Base-by-base conservation (phyloP, 2,888 invertebrate species). In the Drosophila imparisetae region DNA sequence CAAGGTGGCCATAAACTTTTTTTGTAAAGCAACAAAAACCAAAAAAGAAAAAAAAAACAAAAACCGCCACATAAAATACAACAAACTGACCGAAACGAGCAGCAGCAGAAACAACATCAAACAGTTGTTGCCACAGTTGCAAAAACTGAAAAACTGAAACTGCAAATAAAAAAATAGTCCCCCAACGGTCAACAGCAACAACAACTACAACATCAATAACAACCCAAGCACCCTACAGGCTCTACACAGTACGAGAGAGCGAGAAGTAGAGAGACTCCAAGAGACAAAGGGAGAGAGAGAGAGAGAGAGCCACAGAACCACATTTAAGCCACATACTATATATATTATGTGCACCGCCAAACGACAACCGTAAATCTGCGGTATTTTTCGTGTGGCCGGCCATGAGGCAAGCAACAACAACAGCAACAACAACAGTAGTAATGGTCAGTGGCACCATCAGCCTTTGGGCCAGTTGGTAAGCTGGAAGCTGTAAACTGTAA, bases 311-410 rank as follows among this genome's bases (percentile, higher is more conserved):
- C 45, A 59, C 29, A 57, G 36, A 53, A 53, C 78, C 81, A 64
- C 77, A 78, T 78, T 78, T 78, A 78, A 78, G 78, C 78, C 78
- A 81, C 78, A 81, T 78, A 77, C 81, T 80, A 80, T 77, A 77
- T 45, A 54, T 78, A 78, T 78, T 78, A 78, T 78, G 78, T 81
- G 81, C 73, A 75, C 82, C 71, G 73, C 87, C 89, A 86, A 78
- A 86, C 86, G 90, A 86, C 89, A 85, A 90, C 85, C 85, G 87
- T 85, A 90, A 85, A 90, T 90, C 85, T 85, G 85, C 89, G 85
- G 90, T 78, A 83, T 85, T 83, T 86, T 85, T 86, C 90, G 90
- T 89, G 84, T 80, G 90, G 85, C 73, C 78, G 86, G 88, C 67
- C 78, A 81, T 69, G 73, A 53, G 77, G 70, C 69, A 62, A 68